Evolutionary conservation across 2,797 vertebrate species (phyloP).

Genomic region (Chromis chromis): DNA sequence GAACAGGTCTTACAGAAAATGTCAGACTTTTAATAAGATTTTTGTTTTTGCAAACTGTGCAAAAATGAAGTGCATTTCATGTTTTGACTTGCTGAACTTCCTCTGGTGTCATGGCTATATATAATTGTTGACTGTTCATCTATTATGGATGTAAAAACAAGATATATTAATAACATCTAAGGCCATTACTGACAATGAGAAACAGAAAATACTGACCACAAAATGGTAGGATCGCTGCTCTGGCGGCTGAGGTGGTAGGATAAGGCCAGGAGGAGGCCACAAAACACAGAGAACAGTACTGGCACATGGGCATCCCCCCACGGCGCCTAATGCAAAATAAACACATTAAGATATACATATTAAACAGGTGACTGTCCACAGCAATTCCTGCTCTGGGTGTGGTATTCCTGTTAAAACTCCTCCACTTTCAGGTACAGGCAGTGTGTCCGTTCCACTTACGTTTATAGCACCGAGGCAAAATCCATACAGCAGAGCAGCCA

Average conservation of each 20-base stretch:
- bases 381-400: not conserved
- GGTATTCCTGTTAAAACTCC: not conserved
- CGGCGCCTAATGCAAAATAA: conserved; percentile 79
- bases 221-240: conserved; percentile 91
- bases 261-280: conserved; percentile 90
- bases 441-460: conserved; percentile 75
- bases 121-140: not conserved
- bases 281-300: conserved; percentile 93
- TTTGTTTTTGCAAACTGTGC: not conserved
- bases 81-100: not conserved
- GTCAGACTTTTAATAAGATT: not conserved
- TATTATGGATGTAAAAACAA: not conserved
- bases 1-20: not conserved
- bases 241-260: conserved; percentile 94
- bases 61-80: too few species aligned
- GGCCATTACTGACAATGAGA: not conserved
- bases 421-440: not conserved
- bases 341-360: not conserved
- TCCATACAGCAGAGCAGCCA: conserved; percentile 89
- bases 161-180: not conserved
- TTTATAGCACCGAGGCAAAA: conserved; percentile 92
- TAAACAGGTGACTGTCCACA: not conserved
- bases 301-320: conserved; percentile 94
- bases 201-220: conserved; percentile 85
- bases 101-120: not conserved